Percentiles rank a stretch among this genome's conserved stretches.
Conservation (phyloP, 2,797 vertebrate species). For the Enteromius fasciolatus region DNA sequence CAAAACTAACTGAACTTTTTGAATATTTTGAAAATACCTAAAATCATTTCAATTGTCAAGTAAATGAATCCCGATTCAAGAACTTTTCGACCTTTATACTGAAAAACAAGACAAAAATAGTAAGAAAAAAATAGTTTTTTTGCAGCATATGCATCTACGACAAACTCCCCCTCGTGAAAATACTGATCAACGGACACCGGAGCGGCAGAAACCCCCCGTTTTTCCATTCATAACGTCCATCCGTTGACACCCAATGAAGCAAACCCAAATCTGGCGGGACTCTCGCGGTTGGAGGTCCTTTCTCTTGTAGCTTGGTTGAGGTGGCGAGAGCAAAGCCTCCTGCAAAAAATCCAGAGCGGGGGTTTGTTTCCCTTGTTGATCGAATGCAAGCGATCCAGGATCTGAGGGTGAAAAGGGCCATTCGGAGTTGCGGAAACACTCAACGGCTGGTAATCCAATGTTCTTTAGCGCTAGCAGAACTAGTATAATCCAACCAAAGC, state of each 20-base stretch:
- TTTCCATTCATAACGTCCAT: conserved; percentile 35
- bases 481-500: conserved; percentile 41
- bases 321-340: conserved; percentile 10
- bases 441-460: conserved; percentile 11
- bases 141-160: neutral
- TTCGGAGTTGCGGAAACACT: neutral
- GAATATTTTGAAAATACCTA: no score
- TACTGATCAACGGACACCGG: neutral
- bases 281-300: neutral
- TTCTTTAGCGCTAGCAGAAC: conserved; percentile 34
- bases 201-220: neutral
- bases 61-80: neutral
- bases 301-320: conserved; percentile 6
- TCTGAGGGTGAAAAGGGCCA: neutral
- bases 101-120: neutral
- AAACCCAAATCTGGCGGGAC: conserved; percentile 17
- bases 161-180: conserved; percentile 1
- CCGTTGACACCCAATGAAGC: conserved; percentile 18
- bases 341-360: conserved; percentile 44
- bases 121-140: neutral
- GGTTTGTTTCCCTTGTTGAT: conserved; percentile 48
- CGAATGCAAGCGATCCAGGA: conserved; percentile 29
- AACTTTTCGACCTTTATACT: neutral
- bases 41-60: no score
- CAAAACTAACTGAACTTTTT: no score